These are phyloP conservation scores for Noturus placidus DNA, from an alignment of 2,113 vertebrate genomes.

Conservation along the genomic window DNA sequence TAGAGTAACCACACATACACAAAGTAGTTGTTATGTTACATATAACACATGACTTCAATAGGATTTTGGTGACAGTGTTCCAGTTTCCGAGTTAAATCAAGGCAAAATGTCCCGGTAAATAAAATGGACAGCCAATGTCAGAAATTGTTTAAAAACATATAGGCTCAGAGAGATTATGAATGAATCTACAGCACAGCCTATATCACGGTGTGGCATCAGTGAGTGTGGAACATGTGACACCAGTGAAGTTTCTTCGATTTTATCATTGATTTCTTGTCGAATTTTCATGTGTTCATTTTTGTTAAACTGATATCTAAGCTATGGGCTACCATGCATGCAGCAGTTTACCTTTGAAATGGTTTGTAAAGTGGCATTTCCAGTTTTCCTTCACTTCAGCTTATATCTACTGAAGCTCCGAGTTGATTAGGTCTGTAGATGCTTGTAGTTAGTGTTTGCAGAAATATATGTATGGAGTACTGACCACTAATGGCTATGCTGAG, in stretches of 20 bases:
- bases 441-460: not conserved
- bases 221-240: not conserved
- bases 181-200: not conserved
- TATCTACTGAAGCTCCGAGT: not conserved
- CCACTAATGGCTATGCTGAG: conserved; percentile 69
- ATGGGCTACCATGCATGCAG: conserved; percentile 16
- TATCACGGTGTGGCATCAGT: not conserved
- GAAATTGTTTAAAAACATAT: not conserved
- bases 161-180: not conserved
- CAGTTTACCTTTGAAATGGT: conserved; percentile 36
- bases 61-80: not conserved
- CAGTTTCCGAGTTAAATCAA: not conserved
- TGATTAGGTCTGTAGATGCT: conserved; percentile 48
- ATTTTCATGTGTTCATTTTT: not conserved
- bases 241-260: not conserved
- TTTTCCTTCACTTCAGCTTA: not conserved
- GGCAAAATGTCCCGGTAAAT: not conserved
- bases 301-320: conserved; percentile 11
- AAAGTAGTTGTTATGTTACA: not conserved
- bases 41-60: not conserved
- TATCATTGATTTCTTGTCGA: not conserved
- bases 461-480: conserved; percentile 50
- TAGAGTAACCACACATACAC: not conserved
- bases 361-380: conserved; percentile 36
- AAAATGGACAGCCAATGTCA: not conserved